A percentile compares a stretch with the other conserved stretches of the same genome.
These are phyloP conservation scores for Aleiodes alternator DNA, from an alignment of 2,888 invertebrate genomes.

Conservation along the genomic window DNA sequence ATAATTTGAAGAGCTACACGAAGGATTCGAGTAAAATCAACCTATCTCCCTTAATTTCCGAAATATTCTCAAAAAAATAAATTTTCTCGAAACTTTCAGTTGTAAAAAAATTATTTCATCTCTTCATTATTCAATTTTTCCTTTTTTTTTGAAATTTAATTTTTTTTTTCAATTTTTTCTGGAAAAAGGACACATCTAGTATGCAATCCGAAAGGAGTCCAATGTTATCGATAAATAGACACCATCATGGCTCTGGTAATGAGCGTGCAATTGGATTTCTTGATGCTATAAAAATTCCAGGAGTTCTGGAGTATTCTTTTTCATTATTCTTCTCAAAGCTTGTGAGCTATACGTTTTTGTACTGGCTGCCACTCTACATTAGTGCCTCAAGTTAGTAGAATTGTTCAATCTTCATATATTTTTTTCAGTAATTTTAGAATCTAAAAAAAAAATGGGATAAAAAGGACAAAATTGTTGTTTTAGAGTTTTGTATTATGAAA, in stretches of 20 bases:
- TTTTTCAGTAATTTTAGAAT: slow-evolving; percentile 9
- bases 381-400: slow-evolving; percentile 85
- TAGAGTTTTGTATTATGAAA: too few relatives aligned
- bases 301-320: slow-evolving; percentile 94
- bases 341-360: slow-evolving; percentile 97
- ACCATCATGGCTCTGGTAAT: slow-evolving; percentile 54
- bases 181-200: slow-evolving; percentile 60
- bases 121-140: not conserved
- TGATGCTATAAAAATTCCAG: slow-evolving; percentile 90
- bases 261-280: slow-evolving; percentile 84
- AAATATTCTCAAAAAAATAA: too few relatives aligned
- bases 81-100: too few relatives aligned
- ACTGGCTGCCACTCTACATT: slow-evolving; percentile 96
- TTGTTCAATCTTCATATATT: slow-evolving; percentile 20
- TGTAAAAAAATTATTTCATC: too few relatives aligned
- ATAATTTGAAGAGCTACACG: too few relatives aligned
- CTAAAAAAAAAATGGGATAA: slow-evolving; percentile 7
- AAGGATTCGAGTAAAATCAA: too few relatives aligned
- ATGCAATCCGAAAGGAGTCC: slow-evolving; percentile 71
- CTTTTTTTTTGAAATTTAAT: slow-evolving; percentile 1
- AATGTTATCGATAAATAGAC: slow-evolving; percentile 68
- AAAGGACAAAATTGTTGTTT: too few relatives aligned
- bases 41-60: too few relatives aligned
- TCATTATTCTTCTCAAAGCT: slow-evolving; percentile 97
- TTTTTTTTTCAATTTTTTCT: slow-evolving; percentile 39